phyloP scores from a whole-genome alignment of 2,113 vertebrate genomes.

The Vidua macroura region DNA sequence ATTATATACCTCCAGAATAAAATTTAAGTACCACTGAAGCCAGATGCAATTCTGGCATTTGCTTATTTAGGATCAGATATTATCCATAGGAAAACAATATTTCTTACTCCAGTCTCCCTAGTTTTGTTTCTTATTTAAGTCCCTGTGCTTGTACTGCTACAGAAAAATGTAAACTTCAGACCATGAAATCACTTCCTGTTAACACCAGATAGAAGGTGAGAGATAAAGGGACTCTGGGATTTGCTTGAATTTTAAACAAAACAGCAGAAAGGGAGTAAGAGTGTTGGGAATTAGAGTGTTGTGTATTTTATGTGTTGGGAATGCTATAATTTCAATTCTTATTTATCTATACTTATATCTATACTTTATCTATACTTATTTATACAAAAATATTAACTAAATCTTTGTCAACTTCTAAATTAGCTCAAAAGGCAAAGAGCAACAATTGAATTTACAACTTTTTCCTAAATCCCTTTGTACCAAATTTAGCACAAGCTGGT shows the following conservation, averaged over 20 bases:
- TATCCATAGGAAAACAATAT: neutral
- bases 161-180: neutral
- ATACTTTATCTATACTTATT: neutral
- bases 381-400: neutral
- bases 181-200: neutral
- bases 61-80: neutral
- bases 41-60: neutral
- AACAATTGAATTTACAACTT: neutral
- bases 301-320: neutral
- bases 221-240: neutral
- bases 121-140: neutral
- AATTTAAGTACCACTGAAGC: neutral
- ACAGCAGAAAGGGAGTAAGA: neutral
- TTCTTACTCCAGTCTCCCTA: neutral
- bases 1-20: neutral
- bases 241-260: neutral
- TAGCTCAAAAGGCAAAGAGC: neutral
- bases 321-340: neutral
- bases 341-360: neutral
- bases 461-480: neutral
- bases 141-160: neutral
- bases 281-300: neutral
- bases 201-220: neutral
- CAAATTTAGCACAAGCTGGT: neutral
- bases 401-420: neutral